phyloP scores from a whole-genome alignment of 2,113 vertebrate species.

The Atlantisia rogersi region DNA sequence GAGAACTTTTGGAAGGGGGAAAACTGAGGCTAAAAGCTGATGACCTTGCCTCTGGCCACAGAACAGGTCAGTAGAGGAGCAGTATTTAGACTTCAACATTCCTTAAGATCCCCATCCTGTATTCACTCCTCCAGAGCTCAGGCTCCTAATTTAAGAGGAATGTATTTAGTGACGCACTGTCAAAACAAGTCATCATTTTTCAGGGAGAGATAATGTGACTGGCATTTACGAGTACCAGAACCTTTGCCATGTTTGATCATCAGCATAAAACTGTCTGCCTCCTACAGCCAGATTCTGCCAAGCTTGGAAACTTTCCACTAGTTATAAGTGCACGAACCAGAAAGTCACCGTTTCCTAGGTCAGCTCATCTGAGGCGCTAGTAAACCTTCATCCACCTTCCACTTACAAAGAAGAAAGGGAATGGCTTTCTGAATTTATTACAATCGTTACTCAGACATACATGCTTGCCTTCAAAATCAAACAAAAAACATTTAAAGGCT shows the following conservation, averaged over 20 bases:
- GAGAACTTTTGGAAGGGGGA: not conserved
- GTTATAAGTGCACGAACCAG: not conserved
- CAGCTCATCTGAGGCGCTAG: not conserved
- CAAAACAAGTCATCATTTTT: conserved; percentile 48
- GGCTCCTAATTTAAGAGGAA: conserved; percentile 32
- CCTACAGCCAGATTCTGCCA: not conserved
- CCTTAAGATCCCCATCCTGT: not conserved
- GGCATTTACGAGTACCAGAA: conserved; percentile 52
- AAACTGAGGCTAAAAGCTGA: not conserved
- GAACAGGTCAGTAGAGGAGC: not conserved
- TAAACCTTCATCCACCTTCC: not conserved
- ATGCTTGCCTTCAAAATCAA: not conserved
- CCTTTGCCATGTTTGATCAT: conserved; percentile 44
- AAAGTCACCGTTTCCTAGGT: not conserved
- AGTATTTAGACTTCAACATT: not conserved
- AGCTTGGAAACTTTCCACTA: conserved; percentile 5
- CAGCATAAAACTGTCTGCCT: conserved; percentile 3
- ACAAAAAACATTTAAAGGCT: not conserved
- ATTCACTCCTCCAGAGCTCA: not conserved
- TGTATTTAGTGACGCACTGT: conserved; percentile 6
- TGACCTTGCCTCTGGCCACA: not conserved
- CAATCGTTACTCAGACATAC: not conserved
- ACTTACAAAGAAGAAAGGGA: not conserved
- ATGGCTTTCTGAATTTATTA: not conserved
- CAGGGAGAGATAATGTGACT: conserved; percentile 32